Conservation (phyloP, 1,140 invertebrate genomes). For the Steinernema khuongi region DNA sequence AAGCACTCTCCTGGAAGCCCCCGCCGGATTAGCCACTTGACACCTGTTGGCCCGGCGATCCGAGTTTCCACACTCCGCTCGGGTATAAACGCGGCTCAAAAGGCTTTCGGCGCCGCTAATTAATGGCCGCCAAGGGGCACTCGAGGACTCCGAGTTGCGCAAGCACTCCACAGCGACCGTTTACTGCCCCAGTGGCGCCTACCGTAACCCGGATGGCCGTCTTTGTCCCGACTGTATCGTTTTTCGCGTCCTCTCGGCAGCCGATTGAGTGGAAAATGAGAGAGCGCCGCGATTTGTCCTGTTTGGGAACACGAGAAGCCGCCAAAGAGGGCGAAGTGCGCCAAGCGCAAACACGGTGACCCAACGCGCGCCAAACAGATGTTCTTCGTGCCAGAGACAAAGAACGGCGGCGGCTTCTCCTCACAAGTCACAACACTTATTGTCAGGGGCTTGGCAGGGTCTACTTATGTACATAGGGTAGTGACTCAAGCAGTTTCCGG, state of each 20-base stretch:
- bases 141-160: background rate
- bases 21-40: slow-evolving; percentile 1
- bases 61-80: background rate
- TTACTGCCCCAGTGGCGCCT: background rate
- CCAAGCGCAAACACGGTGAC: background rate
- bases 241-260: slow-evolving; percentile 11
- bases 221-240: slow-evolving; percentile 6
- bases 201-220: background rate
- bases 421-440: background rate
- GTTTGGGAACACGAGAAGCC: slow-evolving; percentile 4
- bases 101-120: slow-evolving; percentile 3
- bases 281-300: background rate
- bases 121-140: background rate
- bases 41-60: background rate
- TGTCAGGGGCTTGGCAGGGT: too few relatives aligned
- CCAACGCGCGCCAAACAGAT: background rate
- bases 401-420: background rate
- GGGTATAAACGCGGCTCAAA: background rate
- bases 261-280: background rate
- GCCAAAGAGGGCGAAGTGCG: slow-evolving; percentile 9
- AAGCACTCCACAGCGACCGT: background rate
- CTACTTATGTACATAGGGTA: too few relatives aligned
- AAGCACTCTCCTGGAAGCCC: too few relatives aligned
- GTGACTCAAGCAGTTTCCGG: too few relatives aligned
- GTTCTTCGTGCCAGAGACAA: background rate